These are phyloP conservation scores for Apis florea DNA, from an alignment of 1,140 invertebrate species.

Conservation along the genomic window DNA sequence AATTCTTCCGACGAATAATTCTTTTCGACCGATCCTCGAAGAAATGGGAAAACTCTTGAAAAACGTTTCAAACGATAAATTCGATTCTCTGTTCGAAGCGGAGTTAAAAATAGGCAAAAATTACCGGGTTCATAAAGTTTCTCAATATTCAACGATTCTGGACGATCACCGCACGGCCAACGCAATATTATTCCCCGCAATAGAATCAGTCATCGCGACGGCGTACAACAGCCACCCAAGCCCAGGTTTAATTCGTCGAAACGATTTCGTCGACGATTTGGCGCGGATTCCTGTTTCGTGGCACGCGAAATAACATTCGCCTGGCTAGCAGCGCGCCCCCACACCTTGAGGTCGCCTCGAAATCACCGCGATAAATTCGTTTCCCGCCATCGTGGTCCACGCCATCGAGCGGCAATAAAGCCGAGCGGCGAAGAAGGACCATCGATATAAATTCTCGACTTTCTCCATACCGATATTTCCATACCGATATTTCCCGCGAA, in stretches of 20 bases:
- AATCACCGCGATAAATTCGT: conserved; percentile 37
- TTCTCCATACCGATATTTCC: not conserved
- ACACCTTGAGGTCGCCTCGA: not conserved
- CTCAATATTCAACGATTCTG: not conserved
- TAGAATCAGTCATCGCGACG: not conserved
- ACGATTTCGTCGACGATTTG: not conserved
- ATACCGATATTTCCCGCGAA: conserved; percentile 17
- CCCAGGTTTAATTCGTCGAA: conserved; percentile 43
- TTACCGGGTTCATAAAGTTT: too few species aligned
- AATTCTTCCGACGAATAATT: too few species aligned
- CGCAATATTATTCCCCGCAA: not conserved
- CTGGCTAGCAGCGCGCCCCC: not conserved
- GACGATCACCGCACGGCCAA: too few species aligned
- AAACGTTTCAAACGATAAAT: not conserved
- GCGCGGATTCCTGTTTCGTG: not conserved
- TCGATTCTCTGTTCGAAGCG: too few species aligned
- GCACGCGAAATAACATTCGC: conserved; percentile 41
- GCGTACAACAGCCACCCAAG: not conserved
- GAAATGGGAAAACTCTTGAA: not conserved
- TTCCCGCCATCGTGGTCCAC: conserved; percentile 23
- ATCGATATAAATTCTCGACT: conserved; percentile 25
- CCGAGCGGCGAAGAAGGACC: conserved; percentile 29
- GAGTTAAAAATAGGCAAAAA: too few species aligned
- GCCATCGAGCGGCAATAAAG: conserved; percentile 50
- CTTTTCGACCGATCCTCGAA: too few species aligned